Evolutionary conservation across 92 coral and sea anemone species (phyloP).

Genomic region (Palythoa grandis): DNA sequence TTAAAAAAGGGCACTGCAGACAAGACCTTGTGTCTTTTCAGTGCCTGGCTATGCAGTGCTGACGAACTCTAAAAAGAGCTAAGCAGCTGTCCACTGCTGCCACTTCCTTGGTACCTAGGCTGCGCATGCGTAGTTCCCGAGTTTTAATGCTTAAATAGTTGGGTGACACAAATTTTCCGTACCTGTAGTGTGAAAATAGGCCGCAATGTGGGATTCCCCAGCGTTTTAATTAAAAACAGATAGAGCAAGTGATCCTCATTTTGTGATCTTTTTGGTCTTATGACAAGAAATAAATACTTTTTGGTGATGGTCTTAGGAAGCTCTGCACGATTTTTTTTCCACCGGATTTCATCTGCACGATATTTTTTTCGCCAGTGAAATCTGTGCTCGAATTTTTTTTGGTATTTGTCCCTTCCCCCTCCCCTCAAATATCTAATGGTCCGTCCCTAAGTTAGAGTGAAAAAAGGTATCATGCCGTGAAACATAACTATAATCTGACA

Average conservation of each 20-base stretch:
- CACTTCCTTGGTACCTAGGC: no score
- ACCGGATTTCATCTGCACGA: background rate
- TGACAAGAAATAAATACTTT: no score
- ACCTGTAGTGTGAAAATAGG: constrained; percentile 19
- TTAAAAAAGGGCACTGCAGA: no score
- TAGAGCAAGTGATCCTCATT: background rate
- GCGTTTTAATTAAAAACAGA: constrained; percentile 8
- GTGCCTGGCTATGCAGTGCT: no score
- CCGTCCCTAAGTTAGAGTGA: no score
- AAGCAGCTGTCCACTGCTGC: no score
- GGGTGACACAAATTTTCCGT: constrained; percentile 30
- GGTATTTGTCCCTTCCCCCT: background rate
- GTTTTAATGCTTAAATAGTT: constrained; percentile 20
- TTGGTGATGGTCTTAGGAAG: background rate
- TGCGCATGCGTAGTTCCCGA: no score
- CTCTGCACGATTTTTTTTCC: background rate
- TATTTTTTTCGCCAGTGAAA: constrained; percentile 1
- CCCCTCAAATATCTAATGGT: no score
- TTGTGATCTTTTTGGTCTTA: background rate
- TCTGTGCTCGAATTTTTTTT: background rate
- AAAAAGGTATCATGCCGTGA: no score
- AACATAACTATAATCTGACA: no score
- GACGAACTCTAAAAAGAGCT: no score
- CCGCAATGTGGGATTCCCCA: constrained; percentile 2
- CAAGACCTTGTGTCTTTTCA: no score